Base-by-base conservation (phyloP, 2,888 invertebrate species). In the Nasonia oneida region DNA sequence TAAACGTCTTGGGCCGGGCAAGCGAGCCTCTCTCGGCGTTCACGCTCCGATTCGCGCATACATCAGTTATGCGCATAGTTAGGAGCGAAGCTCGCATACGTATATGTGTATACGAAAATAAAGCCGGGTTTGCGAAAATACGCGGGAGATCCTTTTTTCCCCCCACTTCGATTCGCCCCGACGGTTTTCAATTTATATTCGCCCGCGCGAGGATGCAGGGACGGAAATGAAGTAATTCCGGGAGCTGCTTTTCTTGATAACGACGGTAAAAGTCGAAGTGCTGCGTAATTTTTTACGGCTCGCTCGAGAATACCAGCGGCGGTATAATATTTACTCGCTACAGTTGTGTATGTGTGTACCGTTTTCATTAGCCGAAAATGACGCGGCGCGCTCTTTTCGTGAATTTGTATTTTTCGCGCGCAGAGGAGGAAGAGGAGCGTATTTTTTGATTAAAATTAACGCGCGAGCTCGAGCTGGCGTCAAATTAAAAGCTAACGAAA, bases 11-110 rank as follows among this genome's bases (percentile, higher is more conserved):
- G 47, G 50, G 70, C 5, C n/a, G 47, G 14, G 47, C 15, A 37
- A 39, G 15, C 14, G 10, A 39, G 18, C 39, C 4, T 33, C 10
- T 5, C 14, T 37, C 71, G 39, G n/a, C 47, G 79, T 84, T 83
- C 78, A 39, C 77, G 83, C 87, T 77, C 85, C 85, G 85, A 81
- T 85, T 87, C 85, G 39, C 77, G 73, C 78, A 85, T 85, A 85
- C 81, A 87, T 83, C 85, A 85, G 85, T 85, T 85, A 83, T 85
- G 83, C 83, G 79, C 83, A 74, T 85, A 83, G 67, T 87, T 83
- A 74, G 74, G 76, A 39, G 50, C 50, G 15, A 39, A 33, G 23
- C 50, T 29, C 29, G 29, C 29, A 29, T 29, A 29, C 29, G 29
- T 29, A 29, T 29, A 29, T 29, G 18, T 29, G n/a, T 47, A n/a